Percentiles rank a stretch among this genome's conserved stretches.
Conservation (phyloP, 2,888 invertebrate genomes). For the Metacarcinus magister region DNA sequence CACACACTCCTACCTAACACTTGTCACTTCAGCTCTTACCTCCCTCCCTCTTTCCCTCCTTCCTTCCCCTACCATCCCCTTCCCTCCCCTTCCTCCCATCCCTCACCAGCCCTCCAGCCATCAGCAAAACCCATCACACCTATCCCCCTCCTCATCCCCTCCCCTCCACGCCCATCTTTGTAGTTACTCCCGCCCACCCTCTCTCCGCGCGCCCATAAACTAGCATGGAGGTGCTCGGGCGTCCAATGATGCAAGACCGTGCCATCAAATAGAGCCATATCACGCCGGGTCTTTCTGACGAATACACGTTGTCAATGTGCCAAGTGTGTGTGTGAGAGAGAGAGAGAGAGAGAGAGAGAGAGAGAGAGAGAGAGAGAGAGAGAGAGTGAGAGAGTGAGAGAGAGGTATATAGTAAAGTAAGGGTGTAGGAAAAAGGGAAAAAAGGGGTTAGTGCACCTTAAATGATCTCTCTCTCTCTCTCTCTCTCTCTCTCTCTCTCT, state of each 20-base stretch:
- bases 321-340: background rate
- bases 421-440: background rate
- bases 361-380: background rate
- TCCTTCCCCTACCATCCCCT: background rate
- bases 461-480: background rate
- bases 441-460: background rate
- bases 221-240: background rate
- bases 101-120: background rate
- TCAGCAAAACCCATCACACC: background rate
- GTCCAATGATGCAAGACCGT: constrained; percentile 21
- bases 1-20: background rate
- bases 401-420: background rate
- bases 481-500: background rate
- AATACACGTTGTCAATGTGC: constrained; percentile 1
- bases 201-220: constrained; percentile 21
- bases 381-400: background rate
- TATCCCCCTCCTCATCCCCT: background rate
- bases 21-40: background rate
- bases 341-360: background rate
- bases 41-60: background rate
- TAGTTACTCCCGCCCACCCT: background rate
- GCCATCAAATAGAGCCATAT: constrained; percentile 30
- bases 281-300: background rate
- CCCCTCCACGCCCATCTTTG: constrained; percentile 20
- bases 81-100: background rate